Percentiles rank a stretch among this genome's conserved stretches.
Conservation (phyloP, 2,113 vertebrate genomes). For the Atractosteus spatula region DNA sequence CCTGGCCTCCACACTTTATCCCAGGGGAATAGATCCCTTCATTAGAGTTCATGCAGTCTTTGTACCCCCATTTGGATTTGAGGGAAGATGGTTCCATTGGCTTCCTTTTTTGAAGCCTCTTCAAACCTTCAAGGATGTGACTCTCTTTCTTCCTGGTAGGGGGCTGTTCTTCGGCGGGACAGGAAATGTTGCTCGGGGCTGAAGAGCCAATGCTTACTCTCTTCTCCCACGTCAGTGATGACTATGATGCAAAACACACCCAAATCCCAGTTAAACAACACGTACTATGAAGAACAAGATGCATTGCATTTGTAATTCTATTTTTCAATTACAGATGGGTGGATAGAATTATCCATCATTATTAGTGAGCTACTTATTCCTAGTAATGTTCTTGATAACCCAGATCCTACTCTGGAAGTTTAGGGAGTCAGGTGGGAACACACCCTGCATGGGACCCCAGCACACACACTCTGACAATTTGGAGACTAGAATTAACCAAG, state of each 20-base stretch:
- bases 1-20: constrained; percentile 68
- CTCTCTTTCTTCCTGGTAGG: constrained; percentile 81
- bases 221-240: constrained; percentile 82
- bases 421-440: no score
- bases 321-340: no score
- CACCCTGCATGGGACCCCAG: no score
- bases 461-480: no score
- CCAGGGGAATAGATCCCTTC: constrained; percentile 93
- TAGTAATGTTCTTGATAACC: no score
- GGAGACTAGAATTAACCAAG: no score
- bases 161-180: constrained; percentile 73
- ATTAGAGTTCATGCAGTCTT: constrained; percentile 94
- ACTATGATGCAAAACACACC: constrained; percentile 41
- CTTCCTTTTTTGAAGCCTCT: constrained; percentile 78
- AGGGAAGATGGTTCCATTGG: constrained; percentile 71
- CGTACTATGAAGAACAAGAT: not conserved
- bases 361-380: no score
- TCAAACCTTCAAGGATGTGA: constrained; percentile 83
- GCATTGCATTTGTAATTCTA: no score
- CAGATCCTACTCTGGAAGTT: no score
- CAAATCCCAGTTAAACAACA: not conserved
- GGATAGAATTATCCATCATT: no score
- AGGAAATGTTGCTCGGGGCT: constrained; percentile 76
- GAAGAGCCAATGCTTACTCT: constrained; percentile 81
- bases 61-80: constrained; percentile 81